Percentiles rank a stretch among this genome's conserved stretches.
phyloP scores from a whole-genome alignment of 2,797 vertebrate species.

The Semaprochilodus insignis region DNA sequence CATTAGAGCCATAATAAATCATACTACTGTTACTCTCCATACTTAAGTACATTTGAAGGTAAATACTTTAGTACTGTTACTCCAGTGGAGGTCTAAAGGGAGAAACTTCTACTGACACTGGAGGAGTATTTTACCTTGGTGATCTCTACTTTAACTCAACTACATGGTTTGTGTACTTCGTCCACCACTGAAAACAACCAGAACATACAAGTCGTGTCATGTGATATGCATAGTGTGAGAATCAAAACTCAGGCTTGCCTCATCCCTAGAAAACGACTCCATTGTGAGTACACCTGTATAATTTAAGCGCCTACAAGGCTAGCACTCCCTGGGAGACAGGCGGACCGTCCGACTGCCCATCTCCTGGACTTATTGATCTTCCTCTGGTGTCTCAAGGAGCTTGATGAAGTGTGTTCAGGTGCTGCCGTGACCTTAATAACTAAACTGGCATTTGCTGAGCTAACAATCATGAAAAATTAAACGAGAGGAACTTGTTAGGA shows the following conservation, averaged over 20 bases:
- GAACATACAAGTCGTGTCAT: no score
- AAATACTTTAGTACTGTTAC: no score
- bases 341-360: constrained; percentile 10
- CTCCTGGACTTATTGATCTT: constrained; percentile 40
- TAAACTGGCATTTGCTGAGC: constrained; percentile 47
- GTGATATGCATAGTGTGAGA: no score
- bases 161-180: no score
- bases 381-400: constrained; percentile 22
- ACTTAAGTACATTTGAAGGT: no score
- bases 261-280: neutral
- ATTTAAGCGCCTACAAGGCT: constrained; percentile 32
- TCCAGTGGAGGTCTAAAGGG: no score
- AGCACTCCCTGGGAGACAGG: constrained; percentile 24
- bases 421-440: constrained; percentile 31
- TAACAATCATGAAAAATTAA: constrained; percentile 44
- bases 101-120: no score
- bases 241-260: neutral
- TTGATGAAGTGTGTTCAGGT: constrained; percentile 27
- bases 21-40: no score
- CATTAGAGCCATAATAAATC: no score
- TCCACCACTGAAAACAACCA: no score
- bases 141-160: no score
- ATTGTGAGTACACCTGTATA: constrained; percentile 27
- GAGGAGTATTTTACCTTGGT: no score
- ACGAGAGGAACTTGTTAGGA: constrained; percentile 49